Base-by-base conservation (phyloP, 2,888 invertebrate genomes). In the Brachyopa scutellaris region DNA sequence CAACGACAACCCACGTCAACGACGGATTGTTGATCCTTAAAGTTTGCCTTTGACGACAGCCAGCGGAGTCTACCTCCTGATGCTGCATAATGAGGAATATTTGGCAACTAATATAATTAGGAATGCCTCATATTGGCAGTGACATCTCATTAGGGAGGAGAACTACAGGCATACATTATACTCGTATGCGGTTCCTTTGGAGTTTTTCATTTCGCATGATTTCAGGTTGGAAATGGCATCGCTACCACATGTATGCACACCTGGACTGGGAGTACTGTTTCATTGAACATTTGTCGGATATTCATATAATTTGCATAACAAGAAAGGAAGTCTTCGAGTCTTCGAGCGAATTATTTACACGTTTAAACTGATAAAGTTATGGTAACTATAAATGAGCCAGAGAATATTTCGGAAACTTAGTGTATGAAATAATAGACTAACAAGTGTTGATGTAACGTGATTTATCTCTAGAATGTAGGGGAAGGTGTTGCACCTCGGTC, bases 61-160 rank as follows among this genome's bases (percentile, higher is more conserved):
- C n/a, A 8, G 15, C 11, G 11, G 6, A 19, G 29, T 29, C 31
- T 11, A 21, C 19, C 40, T 40, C 40, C 26, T 26, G 15, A 15
- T 42, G 26, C 21, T 38, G 40, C 40, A 29, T 59, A 59, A 42
- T 53, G 53, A 53, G 57, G n/a, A 38, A 40, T 40, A 42, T 59
- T 40, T 29, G 26, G 29, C 26, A 59, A 59, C 57, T 59, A 40
- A 29, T 29, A 38, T 59, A 59, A 59, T 59, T 59, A 42, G 23
- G 57, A 40, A 59, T 40, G 5, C 23, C 57, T 26, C 57, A 59
- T 59, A 42, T 59, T 59, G 40, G 40, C 26, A 26, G 9, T 59
- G 57, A 26, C 40, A 40, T 40, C 40, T 59, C 40, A 40, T 59
- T 49, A 49, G 29, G 2, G 11, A 15, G 23, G 9, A 29, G 47